Evolutionary conservation across 2,888 invertebrate species (phyloP).

Genomic region (Cataglyphis rosenhaueri): DNA sequence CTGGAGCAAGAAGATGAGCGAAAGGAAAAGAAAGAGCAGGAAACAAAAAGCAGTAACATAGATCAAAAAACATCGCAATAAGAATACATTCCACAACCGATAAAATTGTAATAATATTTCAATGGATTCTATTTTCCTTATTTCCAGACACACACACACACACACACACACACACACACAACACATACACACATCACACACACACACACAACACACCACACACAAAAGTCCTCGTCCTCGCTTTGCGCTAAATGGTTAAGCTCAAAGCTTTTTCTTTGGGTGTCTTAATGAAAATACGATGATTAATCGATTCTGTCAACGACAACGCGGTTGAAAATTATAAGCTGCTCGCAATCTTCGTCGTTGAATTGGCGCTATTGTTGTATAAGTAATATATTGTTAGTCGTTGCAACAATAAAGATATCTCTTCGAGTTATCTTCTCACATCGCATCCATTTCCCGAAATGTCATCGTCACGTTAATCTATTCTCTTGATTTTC

Average conservation of each 20-base stretch:
- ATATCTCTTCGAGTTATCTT: conserved; percentile 12
- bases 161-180: no score
- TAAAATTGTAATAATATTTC: conserved; percentile 40
- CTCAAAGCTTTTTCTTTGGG: conserved; percentile 11
- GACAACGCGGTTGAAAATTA: conserved; percentile 26
- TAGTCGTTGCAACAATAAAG: conserved; percentile 66
- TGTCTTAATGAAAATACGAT: conserved; percentile 11
- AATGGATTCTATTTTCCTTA: conserved; percentile 37
- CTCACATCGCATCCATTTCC: background rate
- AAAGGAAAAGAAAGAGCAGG: conserved; percentile 42
- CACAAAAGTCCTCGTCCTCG: background rate
- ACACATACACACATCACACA: no score
- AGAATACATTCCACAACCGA: background rate
- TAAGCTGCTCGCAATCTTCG: conserved; percentile 44
- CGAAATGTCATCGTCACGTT: background rate
- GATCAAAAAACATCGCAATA: conserved; percentile 30
- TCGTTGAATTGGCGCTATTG: conserved; percentile 46
- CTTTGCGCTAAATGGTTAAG: conserved; percentile 23
- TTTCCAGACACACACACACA: background rate
- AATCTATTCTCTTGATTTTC: conserved; percentile 6
- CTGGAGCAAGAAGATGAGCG: conserved; percentile 88
- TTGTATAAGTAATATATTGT: conserved; percentile 49
- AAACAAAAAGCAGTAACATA: background rate
- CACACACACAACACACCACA: no score
- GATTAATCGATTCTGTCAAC: conserved; percentile 20